A percentile compares a stretch with the other conserved stretches of the same genome.
Conservation (phyloP, 1,140 invertebrate genomes). For the Hesperophylax magnus region DNA sequence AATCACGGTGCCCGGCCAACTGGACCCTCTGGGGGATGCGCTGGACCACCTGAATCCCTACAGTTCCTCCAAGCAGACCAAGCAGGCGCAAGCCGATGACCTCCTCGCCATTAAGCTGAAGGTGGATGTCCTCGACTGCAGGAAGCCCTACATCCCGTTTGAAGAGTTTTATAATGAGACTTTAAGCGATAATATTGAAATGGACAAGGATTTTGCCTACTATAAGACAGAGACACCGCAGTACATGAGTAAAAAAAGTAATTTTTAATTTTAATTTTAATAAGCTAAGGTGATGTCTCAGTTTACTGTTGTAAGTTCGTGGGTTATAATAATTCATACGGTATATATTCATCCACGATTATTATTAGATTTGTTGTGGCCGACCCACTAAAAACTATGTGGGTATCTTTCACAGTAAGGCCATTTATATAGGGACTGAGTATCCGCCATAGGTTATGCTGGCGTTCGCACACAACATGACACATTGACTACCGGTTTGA, state of each 20-base stretch:
- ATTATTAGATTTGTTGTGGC: no score
- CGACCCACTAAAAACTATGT: no score
- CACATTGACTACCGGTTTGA: no score
- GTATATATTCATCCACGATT: no score
- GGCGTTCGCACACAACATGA: no score
- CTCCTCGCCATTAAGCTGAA: constrained; percentile 75
- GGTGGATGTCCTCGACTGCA: constrained; percentile 84
- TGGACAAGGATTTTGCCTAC: constrained; percentile 93
- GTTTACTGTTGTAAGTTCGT: not conserved
- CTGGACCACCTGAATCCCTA: constrained; percentile 65
- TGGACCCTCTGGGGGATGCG: constrained; percentile 65
- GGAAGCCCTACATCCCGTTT: constrained; percentile 86
- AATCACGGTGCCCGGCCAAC: constrained; percentile 63
- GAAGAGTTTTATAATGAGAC: constrained; percentile 95
- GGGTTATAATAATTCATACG: no score
- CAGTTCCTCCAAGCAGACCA: constrained; percentile 65
- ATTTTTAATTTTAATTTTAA: not conserved
- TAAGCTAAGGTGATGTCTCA: not conserved
- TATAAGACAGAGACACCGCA: constrained; percentile 78
- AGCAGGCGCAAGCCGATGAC: constrained; percentile 70
- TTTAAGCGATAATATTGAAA: constrained; percentile 91
- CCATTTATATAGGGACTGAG: no score
- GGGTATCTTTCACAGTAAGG: no score
- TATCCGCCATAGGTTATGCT: no score
- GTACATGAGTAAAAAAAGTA: constrained; percentile 41